Evolutionary conservation across 2,888 invertebrate species (phyloP), one percentile per base, ranked within the genome.

Genomic region (Spatulosminthurus flaviceps): DNA sequence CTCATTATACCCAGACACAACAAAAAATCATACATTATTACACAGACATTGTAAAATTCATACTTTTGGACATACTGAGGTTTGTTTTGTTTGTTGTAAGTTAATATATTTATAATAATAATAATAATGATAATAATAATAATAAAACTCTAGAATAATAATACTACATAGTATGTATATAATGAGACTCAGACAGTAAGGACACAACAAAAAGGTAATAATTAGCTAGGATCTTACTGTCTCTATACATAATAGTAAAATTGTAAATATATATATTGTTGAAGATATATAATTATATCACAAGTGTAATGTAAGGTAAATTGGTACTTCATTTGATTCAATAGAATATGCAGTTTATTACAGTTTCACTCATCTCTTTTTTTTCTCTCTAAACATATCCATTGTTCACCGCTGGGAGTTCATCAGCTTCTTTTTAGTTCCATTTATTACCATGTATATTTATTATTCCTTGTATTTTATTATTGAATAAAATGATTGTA

Each of bases 271-370:
- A n/a, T n/a, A n/a, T n/a, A n/a, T n/a, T n/a, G n/a, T 24, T 19
- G n/a, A 28, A 28, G 28, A 67, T 41, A n/a, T n/a, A 41, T 70
- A 43, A 29, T 41, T 43, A 72, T 72, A 72, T 72, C 71, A 72
- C 71, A 72, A n/a, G n/a, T 72, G 71, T 43, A 72, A 43, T 41
- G 71, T 72, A 72, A 67, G 51, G 51, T 51, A 51, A 67, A 72
- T 72, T 72, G 71, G 71, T 72, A 72, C 43, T 22, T 72, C 7
- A 67, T 67, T 41, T 19, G 16, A 51, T 51, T 9, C 19, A 51
- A 51, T 51, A 51, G 7, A 41, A 19, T 51, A 16, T 51, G n/a
- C n/a, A 51, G 51, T 51, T 51, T n/a, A 51, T 2, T 51, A 41
- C 28, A 67, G n/a, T n/a, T 26, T n/a, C 64, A 64, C 9, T 13